Evolutionary conservation across 2,888 invertebrate species (phyloP).

Genomic region (Napeogenes sylphis): DNA sequence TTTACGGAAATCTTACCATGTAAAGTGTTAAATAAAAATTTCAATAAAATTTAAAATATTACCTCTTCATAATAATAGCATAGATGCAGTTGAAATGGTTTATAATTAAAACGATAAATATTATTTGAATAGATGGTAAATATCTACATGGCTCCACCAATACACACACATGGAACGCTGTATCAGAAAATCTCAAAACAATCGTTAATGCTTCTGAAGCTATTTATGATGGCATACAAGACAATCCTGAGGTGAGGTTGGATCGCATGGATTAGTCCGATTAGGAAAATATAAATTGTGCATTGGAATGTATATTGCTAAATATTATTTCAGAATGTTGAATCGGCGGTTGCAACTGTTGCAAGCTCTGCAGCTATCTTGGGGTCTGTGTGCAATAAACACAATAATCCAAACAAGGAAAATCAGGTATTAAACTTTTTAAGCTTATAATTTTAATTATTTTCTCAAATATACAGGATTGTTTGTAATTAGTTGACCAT

Average conservation of each 20-base stretch:
- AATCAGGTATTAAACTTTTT: slow-evolving; percentile 27
- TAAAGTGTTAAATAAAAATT: too few relatives aligned
- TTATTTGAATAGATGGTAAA: background rate
- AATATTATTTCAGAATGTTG: slow-evolving; percentile 18
- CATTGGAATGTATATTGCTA: too few relatives aligned
- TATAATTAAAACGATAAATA: too few relatives aligned
- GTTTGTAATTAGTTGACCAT: too few relatives aligned
- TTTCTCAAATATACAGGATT: background rate
- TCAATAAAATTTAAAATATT: too few relatives aligned
- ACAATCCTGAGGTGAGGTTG: slow-evolving; percentile 1
- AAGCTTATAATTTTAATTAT: background rate
- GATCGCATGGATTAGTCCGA: too few relatives aligned
- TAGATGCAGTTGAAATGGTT: too few relatives aligned
- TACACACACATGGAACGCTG: background rate
- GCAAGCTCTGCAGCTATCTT: slow-evolving; percentile 27
- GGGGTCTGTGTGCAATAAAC: slow-evolving; percentile 28
- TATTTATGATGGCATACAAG: background rate
- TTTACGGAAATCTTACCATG: too few relatives aligned
- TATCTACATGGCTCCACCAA: background rate
- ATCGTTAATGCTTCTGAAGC: background rate
- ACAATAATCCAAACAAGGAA: slow-evolving; percentile 26
- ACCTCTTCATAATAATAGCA: too few relatives aligned
- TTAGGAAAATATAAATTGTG: background rate
- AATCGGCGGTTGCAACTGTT: slow-evolving; percentile 17
- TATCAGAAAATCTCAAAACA: background rate